Conservation (phyloP, 2,888 invertebrate genomes). For the Hedya salicella region DNA sequence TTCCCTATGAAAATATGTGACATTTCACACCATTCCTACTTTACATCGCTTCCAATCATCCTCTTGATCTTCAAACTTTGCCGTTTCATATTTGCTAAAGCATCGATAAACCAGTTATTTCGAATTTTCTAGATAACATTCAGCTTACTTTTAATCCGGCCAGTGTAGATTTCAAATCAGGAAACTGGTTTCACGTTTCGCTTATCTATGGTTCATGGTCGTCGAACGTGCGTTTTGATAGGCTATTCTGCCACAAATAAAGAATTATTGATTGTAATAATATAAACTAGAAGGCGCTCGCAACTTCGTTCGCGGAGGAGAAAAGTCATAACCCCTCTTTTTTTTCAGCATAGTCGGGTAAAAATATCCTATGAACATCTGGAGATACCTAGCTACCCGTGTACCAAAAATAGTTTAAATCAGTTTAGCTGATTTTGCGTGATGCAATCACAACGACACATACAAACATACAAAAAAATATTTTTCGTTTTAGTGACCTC, state of each 20-base stretch:
- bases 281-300: too few species aligned
- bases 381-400: too few species aligned
- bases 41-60: background rate
- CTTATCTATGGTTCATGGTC: constrained; percentile 32
- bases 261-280: constrained; percentile 5
- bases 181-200: constrained; percentile 40
- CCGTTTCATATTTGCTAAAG: constrained; percentile 13
- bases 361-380: too few species aligned
- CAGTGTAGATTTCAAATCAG: constrained; percentile 31
- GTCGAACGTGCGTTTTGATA: constrained; percentile 19
- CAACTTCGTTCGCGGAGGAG: too few species aligned
- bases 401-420: too few species aligned
- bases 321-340: too few species aligned
- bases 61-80: background rate
- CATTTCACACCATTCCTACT: constrained; percentile 9
- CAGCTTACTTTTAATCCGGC: constrained; percentile 24
- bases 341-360: too few species aligned
- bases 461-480: too few species aligned
- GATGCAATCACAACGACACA: too few species aligned
- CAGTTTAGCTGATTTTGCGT: too few species aligned
- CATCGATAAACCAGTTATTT: constrained; percentile 34
- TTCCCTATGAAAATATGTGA: background rate
- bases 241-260: constrained; percentile 9
- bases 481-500: too few species aligned
- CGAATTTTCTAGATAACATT: constrained; percentile 34